A percentile compares a stretch with the other conserved stretches of the same genome.
These are phyloP conservation scores for Poecilia gillii DNA, from an alignment of 2,797 vertebrate species.

Conservation along the genomic window DNA sequence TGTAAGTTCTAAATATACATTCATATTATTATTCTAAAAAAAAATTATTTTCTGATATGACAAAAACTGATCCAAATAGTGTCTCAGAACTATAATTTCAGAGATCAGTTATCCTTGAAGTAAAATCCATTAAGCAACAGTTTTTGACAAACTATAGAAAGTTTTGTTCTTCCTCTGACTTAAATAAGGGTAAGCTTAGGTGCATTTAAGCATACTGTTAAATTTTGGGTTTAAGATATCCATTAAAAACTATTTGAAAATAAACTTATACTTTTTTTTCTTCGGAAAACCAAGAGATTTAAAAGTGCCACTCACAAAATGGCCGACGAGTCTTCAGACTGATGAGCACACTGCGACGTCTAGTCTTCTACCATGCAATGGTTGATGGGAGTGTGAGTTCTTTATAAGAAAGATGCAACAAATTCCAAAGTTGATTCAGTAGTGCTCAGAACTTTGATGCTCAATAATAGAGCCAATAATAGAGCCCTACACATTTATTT, in stretches of 20 bases:
- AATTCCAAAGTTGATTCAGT: not conserved
- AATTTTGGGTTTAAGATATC: not conserved
- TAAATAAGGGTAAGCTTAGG: not conserved
- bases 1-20: no score
- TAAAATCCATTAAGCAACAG: not conserved
- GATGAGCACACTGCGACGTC: not conserved
- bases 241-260: not conserved
- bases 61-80: no score
- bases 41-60: no score
- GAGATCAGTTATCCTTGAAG: not conserved
- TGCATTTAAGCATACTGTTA: not conserved
- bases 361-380: conserved; percentile 41
- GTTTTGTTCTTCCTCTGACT: not conserved
- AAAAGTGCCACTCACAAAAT: conserved; percentile 6
- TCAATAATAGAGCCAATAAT: no score
- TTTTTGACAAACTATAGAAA: not conserved
- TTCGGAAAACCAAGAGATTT: no score
- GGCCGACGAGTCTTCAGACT: not conserved
- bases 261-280: not conserved
- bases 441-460: not conserved
- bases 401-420: not conserved
- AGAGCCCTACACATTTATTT: not conserved
- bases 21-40: no score
- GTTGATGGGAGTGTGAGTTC: conserved; percentile 62
- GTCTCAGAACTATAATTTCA: no score